Base-by-base conservation (phyloP, 2,113 vertebrate genomes). In the Varanus komodoensis region DNA sequence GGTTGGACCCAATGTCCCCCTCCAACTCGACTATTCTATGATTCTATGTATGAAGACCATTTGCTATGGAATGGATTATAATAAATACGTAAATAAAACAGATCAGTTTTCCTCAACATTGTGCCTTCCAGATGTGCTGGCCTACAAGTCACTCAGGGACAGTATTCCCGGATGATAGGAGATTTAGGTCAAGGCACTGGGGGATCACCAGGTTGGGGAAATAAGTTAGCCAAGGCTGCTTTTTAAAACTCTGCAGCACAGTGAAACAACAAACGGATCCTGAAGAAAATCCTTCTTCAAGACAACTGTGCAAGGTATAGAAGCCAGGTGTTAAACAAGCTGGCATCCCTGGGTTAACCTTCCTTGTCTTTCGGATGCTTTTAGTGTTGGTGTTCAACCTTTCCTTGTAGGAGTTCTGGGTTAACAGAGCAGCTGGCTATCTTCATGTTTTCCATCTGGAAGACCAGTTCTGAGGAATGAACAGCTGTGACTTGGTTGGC, bases 391-490 rank as follows among this genome's bases (percentile, higher is more conserved):
- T 78, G 19, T 25, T 61, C 73, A 34, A 57, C 3, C 57, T 78
- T 77, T 29, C 21, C 14, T 84, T 71, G 32, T 6, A 57, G 6
- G 11, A 64, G 29, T 74, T 61, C 52, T 61, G 52, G 68, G 38
- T 44, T 29, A 61, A 9, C 38, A 82, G 19, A 81, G 44, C 77
- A 79, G 84, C 38, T 75, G 89, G 34, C 17, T 64, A 6, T 84
- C 32, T 15, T 25, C 15, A 64, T 78, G n/a, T 84, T 57, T 84
- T 78, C 61, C 69, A 82, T 87, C 84, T 87, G 64, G 78, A 67
- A 75, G 68, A 87, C 52, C 21, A 8, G 29, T 87, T 90, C 69
- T 87, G 77, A 87, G 64, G 82, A 90, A 90, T 67, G 54, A 87
- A 64, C 69, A 90, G 67, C 84, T 87, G 68, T 61, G 69, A 87